Evolutionary conservation across 2,888 invertebrate species (phyloP), one percentile per base, ranked within the genome.

Genomic region (Hirtodrosophila confusa): DNA sequence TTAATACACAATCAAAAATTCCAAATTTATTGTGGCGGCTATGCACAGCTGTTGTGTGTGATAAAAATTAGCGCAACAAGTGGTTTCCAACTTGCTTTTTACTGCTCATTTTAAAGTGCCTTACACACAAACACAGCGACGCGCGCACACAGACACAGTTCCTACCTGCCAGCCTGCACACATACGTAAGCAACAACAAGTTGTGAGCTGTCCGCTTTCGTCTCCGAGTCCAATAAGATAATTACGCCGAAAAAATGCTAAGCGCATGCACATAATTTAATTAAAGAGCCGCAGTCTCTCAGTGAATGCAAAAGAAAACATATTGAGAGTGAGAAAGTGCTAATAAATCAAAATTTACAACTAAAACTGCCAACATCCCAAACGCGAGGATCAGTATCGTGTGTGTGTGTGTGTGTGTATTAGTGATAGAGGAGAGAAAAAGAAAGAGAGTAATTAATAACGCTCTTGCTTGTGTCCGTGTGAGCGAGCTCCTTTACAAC

Each of bases 301-400:
- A 4, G 31, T 58, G 50, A 49, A 43, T 50, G 24, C 35, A 44
- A 47, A 53, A 37, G 29, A 17, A 39, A 55, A 12, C 12, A 31
- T 48, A 54, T 40, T 41, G 33, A 56, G 31, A 50, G 49, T 45
- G 67, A 39, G 39, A 39, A 23, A 69, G 66, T 64, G 66, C 11
- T 45, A 54, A 54, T 35, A 37, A 45, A 66, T 8, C 7, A 36
- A 8, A 23, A 12, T 4, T 8, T 31, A 31, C 4, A 27, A 27
- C 5, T 9, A 48, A 63, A 61, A 53, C 27, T 48, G 37, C 40
- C 36, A 36, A 69, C 35, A 89, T 88, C 88, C 89, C 88, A 70
- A 69, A 76, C 89, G 80, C 89, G 88, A 89, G 89, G 89, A 89
- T 89, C 83, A 69, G 80, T 89, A 90, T 89, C 90, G 90, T 72